A percentile compares a stretch with the other conserved stretches of the same genome.
These are phyloP conservation scores for Pararge aegeria DNA, from an alignment of 1,140 invertebrate genomes.

Conservation along the genomic window DNA sequence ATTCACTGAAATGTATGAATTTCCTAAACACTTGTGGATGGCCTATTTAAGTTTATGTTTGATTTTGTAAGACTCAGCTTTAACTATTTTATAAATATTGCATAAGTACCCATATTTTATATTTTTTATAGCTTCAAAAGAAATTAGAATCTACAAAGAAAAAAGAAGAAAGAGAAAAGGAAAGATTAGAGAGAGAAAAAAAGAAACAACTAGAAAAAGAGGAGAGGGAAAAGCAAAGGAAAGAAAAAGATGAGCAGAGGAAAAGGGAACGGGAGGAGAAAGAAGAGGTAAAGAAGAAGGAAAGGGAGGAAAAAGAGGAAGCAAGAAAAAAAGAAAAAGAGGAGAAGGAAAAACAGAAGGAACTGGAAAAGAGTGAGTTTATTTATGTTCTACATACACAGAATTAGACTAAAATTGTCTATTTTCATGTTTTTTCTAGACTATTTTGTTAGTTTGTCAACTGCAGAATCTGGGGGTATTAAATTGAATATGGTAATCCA, in stretches of 20 bases:
- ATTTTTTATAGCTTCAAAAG: slow-evolving; percentile 66
- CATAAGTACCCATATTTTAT: no score
- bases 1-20: no score
- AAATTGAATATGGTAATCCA: no score
- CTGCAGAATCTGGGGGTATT: no score
- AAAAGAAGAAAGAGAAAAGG: slow-evolving; percentile 73
- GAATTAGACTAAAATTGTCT: no score
- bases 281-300: slow-evolving; percentile 58
- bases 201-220: slow-evolving; percentile 71
- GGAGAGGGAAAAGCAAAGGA: slow-evolving; percentile 58
- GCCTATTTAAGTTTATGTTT: no score
- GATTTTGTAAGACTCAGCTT: no score
- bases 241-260: slow-evolving; percentile 68
- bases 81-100: no score
- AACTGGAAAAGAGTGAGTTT: slow-evolving; percentile 70
- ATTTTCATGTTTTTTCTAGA: no score
- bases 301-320: slow-evolving; percentile 76
- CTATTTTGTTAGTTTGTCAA: no score
- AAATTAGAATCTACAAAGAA: slow-evolving; percentile 76
- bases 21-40: no score
- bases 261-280: slow-evolving; percentile 71
- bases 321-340: slow-evolving; percentile 78
- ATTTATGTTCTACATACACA: no score
- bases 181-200: slow-evolving; percentile 71
- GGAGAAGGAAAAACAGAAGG: slow-evolving; percentile 77